Percentiles rank a stretch among this genome's conserved stretches.
Conservation (phyloP, 1,140 invertebrate species). For the Galleria mellonella region DNA sequence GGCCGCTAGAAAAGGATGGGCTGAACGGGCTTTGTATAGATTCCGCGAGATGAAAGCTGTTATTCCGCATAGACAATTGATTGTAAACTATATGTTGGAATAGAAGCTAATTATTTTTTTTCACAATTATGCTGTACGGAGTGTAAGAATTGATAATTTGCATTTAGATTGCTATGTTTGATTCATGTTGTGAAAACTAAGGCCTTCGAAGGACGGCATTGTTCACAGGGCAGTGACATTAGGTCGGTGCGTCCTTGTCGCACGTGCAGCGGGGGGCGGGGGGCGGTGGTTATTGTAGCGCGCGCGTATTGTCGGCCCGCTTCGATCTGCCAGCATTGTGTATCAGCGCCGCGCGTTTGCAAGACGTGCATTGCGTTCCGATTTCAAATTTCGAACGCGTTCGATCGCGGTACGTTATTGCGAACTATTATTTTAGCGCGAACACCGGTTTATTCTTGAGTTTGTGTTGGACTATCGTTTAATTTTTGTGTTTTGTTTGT, state of each 20-base stretch:
- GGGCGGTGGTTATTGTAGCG: slow-evolving; percentile 64
- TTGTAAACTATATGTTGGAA: slow-evolving; percentile 44
- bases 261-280: slow-evolving; percentile 45
- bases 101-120: slow-evolving; percentile 23
- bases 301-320: slow-evolving; percentile 66
- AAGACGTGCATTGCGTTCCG: slow-evolving; percentile 41
- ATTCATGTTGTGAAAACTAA: slow-evolving; percentile 26
- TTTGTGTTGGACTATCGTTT: slow-evolving; percentile 35
- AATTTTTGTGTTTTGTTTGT: slow-evolving; percentile 34
- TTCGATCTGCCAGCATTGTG: slow-evolving; percentile 72
- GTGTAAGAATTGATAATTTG: not conserved
- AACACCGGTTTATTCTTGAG: slow-evolving; percentile 4
- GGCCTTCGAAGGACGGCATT: slow-evolving; percentile 53
- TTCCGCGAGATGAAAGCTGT: slow-evolving; percentile 50
- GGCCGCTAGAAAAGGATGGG: slow-evolving; percentile 58
- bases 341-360: slow-evolving; percentile 37
- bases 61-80: slow-evolving; percentile 68
- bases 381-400: slow-evolving; percentile 24
- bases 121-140: not conserved
- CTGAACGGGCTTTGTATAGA: slow-evolving; percentile 62
- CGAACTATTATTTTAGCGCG: slow-evolving; percentile 35
- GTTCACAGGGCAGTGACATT: slow-evolving; percentile 70
- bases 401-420: slow-evolving; percentile 33
- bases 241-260: slow-evolving; percentile 68
- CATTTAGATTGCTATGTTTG: slow-evolving; percentile 14